Evolutionary conservation across 2,113 vertebrate species (phyloP), one percentile per base, ranked within the genome.

Genomic region (Gambusia affinis): DNA sequence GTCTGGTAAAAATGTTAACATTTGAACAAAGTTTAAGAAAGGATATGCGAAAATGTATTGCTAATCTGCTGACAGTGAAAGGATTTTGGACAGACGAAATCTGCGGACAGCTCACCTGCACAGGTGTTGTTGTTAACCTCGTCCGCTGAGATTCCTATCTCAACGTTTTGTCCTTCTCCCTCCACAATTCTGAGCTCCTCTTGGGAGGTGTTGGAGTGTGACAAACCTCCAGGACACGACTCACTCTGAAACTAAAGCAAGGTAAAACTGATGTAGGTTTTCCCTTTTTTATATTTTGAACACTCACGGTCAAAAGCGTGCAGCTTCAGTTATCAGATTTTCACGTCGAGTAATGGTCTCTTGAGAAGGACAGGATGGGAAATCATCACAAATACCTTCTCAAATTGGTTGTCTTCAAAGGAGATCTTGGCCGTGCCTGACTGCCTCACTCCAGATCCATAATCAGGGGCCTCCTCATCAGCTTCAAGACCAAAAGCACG

Each of bases 51-150:
- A 1, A 35, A 35, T 35, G 35, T 35, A 10, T 35, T 35, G 35
- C 8, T 35, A 10, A 35, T 35, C 35, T 10, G 35, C 35, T 35
- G 35, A 35, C 35, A 35, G 35, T 22, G 19, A 17, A 57, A 57
- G 24, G 8, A 57, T 57, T 24, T 57, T n/a, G 51, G 22, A 22
- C 47, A 51, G 51, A 54, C 22, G 1, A 19, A 47, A 47, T 64
- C 22, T n/a, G 24, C 24, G 19, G 17, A 22, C 3, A 1, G 57
- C 68, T 89, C 63, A 98, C 97, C 96, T 90, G 92, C 91, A 44
- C 97, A 99, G 22, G 96, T 99, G 84, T 99, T 99, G 91, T 99
- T 99, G 95, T 99, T 99, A 82, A 99, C 97, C 81, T 99, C 98
- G 0, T 99, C 98, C 0, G 96, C 97, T 0, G 96, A 96, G 1